Conservation (phyloP, 2,797 vertebrate species). For the Amblyopsis hoosieri region DNA sequence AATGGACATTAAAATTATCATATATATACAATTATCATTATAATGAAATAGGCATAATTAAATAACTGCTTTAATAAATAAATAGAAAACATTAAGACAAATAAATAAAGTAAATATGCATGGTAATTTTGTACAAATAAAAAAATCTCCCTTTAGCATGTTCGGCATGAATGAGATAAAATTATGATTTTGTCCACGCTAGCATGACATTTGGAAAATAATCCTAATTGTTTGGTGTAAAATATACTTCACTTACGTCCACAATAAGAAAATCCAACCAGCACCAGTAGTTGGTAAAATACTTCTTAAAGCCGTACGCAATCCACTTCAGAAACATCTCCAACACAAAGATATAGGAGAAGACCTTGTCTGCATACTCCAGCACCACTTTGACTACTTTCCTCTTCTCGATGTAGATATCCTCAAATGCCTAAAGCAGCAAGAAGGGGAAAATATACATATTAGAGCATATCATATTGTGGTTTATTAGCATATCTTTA, state of each 20-base stretch:
- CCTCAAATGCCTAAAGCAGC: slow-evolving; percentile 91
- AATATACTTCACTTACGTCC: slow-evolving; percentile 83
- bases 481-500: too few species aligned
- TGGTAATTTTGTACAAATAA: too few species aligned
- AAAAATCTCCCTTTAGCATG: too few species aligned
- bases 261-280: slow-evolving; percentile 99
- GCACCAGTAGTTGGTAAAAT: slow-evolving; percentile 97
- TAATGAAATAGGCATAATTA: too few species aligned
- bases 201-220: neutral
- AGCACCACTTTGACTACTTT: slow-evolving; percentile 89
- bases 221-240: neutral
- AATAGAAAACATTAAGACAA: too few species aligned
- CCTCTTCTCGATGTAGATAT: slow-evolving; percentile 93
- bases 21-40: too few species aligned
- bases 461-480: slow-evolving; percentile 5
- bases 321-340: slow-evolving; percentile 98
- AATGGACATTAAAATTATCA: too few species aligned
- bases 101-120: too few species aligned
- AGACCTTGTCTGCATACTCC: slow-evolving; percentile 91
- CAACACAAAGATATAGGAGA: slow-evolving; percentile 93
- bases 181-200: neutral
- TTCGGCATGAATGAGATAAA: too few species aligned
- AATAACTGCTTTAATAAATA: too few species aligned
- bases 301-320: slow-evolving; percentile 95
- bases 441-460: neutral